Conservation (phyloP, 2,113 vertebrate genomes). For the Raja brachyura region DNA sequence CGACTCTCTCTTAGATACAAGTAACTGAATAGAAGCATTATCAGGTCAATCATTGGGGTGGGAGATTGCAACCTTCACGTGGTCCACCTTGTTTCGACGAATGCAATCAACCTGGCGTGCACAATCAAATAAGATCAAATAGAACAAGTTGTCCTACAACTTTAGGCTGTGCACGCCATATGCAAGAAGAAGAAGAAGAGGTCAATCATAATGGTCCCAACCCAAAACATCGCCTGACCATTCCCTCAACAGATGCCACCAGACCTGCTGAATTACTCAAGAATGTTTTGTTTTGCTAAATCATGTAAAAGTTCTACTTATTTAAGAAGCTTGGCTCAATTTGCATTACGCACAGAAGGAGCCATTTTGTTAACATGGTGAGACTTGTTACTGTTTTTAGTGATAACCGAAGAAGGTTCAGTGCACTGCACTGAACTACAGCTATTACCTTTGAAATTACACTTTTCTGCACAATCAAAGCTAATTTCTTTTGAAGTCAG, state of each 20-base stretch:
- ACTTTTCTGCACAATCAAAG: neutral
- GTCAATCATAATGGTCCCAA: too few relatives aligned
- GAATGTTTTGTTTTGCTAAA: neutral
- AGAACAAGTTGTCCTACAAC: too few relatives aligned
- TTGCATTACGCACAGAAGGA: neutral
- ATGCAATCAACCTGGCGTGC: too few relatives aligned
- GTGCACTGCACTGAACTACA: neutral
- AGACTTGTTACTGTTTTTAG: neutral
- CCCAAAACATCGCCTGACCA: too few relatives aligned
- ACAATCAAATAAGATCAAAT: too few relatives aligned
- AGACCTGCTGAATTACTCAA: too few relatives aligned
- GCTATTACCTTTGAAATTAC: neutral
- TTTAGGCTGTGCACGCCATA: too few relatives aligned
- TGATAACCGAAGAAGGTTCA: neutral
- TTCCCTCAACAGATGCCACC: too few relatives aligned
- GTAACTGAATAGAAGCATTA: neutral
- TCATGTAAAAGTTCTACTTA: neutral
- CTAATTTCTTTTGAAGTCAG: neutral
- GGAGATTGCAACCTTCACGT: too few relatives aligned
- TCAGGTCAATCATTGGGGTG: neutral
- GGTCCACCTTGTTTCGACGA: too few relatives aligned
- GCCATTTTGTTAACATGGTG: neutral
- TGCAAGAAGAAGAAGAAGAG: neutral
- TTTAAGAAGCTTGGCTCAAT: neutral
- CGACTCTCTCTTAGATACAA: neutral